Percentiles rank a stretch among this genome's conserved stretches.
phyloP scores from a whole-genome alignment of 2,888 invertebrate species.

The Eurois occulta region DNA sequence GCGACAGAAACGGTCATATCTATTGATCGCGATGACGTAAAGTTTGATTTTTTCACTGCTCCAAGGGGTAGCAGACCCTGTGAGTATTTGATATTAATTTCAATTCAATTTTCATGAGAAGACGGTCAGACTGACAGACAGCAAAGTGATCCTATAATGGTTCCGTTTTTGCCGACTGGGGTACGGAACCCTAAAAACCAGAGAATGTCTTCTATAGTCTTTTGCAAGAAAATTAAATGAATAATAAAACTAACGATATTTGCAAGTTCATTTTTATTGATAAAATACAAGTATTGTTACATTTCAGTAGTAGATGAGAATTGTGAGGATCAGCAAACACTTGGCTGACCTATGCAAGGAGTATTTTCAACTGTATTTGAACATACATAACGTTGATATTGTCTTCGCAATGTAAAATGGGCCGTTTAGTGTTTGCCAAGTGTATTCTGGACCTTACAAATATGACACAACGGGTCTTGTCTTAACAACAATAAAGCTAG shows the following conservation, averaged over 20 bases:
- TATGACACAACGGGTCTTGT: not conserved
- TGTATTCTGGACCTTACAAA: not conserved
- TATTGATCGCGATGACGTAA: too few species aligned
- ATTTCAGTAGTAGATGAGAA: not conserved
- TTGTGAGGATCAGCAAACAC: not conserved
- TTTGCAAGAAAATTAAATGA: too few species aligned
- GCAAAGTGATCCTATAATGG: too few species aligned
- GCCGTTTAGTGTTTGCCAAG: not conserved
- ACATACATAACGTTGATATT: not conserved
- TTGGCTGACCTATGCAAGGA: not conserved
- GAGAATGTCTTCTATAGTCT: too few species aligned
- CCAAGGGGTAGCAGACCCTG: too few species aligned
- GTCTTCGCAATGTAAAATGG: not conserved
- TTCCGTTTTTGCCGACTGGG: too few species aligned
- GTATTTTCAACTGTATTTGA: not conserved
- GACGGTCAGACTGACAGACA: too few species aligned
- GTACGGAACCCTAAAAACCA: too few species aligned
- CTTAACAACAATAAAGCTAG: not conserved
- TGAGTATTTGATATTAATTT: too few species aligned
- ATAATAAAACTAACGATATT: not conserved
- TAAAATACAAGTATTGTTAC: not conserved
- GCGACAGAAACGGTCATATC: too few species aligned
- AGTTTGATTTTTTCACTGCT: too few species aligned
- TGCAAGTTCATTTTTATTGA: not conserved
- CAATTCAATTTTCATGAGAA: too few species aligned